Percentiles rank a stretch among this genome's conserved stretches.
Conservation (phyloP, 2,888 invertebrate genomes). For the Timandra comae region DNA sequence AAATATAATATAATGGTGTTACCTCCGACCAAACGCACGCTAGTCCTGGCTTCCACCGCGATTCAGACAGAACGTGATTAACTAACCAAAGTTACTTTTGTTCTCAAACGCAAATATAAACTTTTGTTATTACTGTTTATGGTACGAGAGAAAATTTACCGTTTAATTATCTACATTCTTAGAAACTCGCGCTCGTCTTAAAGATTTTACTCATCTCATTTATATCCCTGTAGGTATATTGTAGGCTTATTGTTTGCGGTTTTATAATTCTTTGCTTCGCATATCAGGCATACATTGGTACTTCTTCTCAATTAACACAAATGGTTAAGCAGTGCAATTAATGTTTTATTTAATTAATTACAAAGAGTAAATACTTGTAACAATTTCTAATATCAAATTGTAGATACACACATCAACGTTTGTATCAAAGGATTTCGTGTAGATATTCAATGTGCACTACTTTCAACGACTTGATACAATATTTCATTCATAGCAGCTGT, state of each 20-base stretch:
- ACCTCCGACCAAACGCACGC: no score
- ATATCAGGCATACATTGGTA: no score
- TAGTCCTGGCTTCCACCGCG: neutral
- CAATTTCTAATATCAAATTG: no score
- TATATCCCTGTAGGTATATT: constrained; percentile 18
- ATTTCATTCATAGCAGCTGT: constrained; percentile 4
- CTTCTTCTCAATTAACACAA: no score
- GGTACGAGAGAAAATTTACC: constrained; percentile 41
- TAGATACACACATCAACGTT: no score
- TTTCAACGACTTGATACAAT: constrained; percentile 6
- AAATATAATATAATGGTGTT: no score
- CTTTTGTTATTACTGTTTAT: constrained; percentile 55
- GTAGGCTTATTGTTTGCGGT: constrained; percentile 8
- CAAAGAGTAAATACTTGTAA: no score
- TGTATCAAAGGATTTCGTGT: no score
- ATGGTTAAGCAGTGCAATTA: no score
- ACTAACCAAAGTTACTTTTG: constrained; percentile 47
- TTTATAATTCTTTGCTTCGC: constrained; percentile 4
- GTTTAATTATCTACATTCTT: constrained; percentile 51
- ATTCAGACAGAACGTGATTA: constrained; percentile 40
- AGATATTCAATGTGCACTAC: neutral
- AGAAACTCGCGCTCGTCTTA: constrained; percentile 30
- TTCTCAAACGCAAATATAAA: constrained; percentile 38
- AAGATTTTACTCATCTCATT: constrained; percentile 28
- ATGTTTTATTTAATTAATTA: no score